These are phyloP conservation scores for Drosophila robusta DNA, from an alignment of 2,888 invertebrate species.

Conservation along the genomic window DNA sequence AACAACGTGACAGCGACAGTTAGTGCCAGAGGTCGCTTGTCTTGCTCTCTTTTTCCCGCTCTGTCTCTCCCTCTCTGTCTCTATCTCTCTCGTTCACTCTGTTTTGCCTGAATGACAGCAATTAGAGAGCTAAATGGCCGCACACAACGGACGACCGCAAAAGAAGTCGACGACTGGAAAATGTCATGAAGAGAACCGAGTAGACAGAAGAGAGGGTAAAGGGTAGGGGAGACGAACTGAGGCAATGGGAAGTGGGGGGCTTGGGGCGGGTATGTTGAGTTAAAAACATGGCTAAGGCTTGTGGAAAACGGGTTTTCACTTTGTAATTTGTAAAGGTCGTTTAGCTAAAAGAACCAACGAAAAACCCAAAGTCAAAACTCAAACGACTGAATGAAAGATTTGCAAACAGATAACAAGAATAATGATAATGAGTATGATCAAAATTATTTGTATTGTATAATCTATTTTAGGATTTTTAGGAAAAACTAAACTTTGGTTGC, in stretches of 20 bases:
- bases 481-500: not conserved
- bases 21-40: constrained; percentile 3
- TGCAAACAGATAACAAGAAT: not conserved
- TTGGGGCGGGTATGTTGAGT: not conserved
- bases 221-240: not conserved
- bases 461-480: not conserved
- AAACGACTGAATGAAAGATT: not conserved
- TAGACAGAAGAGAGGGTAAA: not conserved
- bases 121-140: constrained; percentile 55
- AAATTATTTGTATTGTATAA: not conserved
- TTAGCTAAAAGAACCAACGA: constrained; percentile 20
- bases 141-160: constrained; percentile 60
- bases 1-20: constrained; percentile 1
- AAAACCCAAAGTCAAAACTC: not conserved
- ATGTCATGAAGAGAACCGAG: constrained; percentile 25
- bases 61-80: not conserved
- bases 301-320: constrained; percentile 39
- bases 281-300: constrained; percentile 8
- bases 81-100: constrained; percentile 1
- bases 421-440: not conserved
- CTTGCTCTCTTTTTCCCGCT: not conserved
- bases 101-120: constrained; percentile 47
- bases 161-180: constrained; percentile 51
- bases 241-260: not conserved
- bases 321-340: constrained; percentile 56